Evolutionary conservation across 2,888 invertebrate genomes (phyloP).

Genomic region (Cosmia trapezina): DNA sequence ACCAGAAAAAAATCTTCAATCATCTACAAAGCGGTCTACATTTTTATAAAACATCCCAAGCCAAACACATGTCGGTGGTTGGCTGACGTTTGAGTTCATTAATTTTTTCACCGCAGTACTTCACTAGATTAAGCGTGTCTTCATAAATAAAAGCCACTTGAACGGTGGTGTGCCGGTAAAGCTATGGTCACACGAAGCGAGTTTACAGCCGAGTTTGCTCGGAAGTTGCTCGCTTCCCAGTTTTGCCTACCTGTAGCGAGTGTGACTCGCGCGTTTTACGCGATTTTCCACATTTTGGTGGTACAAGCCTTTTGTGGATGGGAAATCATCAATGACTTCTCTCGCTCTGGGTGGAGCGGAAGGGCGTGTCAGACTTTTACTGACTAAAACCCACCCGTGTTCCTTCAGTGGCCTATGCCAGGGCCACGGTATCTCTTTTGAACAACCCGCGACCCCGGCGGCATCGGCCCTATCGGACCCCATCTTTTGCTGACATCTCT

Average conservation of each 20-base stretch:
- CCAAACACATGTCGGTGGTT: constrained; percentile 45
- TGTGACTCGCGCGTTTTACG: neutral
- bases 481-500: no score
- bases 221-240: neutral
- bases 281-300: neutral
- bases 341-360: no score
- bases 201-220: neutral
- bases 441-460: no score
- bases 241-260: neutral
- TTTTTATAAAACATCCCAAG: constrained; percentile 20
- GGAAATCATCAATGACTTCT: no score
- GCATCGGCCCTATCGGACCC: no score
- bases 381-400: no score
- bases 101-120: constrained; percentile 67
- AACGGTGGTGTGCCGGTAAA: constrained; percentile 66
- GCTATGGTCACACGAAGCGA: constrained; percentile 17
- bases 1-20: neutral
- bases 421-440: no score
- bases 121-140: constrained; percentile 79
- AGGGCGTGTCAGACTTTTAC: no score
- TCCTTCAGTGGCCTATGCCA: no score
- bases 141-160: constrained; percentile 85
- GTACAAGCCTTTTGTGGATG: no score
- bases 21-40: neutral
- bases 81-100: constrained; percentile 57